Percentiles rank a stretch among this genome's conserved stretches.
Evolutionary conservation across 2,113 vertebrate species (phyloP).

Genomic region (Benitochromis conjunctus): DNA sequence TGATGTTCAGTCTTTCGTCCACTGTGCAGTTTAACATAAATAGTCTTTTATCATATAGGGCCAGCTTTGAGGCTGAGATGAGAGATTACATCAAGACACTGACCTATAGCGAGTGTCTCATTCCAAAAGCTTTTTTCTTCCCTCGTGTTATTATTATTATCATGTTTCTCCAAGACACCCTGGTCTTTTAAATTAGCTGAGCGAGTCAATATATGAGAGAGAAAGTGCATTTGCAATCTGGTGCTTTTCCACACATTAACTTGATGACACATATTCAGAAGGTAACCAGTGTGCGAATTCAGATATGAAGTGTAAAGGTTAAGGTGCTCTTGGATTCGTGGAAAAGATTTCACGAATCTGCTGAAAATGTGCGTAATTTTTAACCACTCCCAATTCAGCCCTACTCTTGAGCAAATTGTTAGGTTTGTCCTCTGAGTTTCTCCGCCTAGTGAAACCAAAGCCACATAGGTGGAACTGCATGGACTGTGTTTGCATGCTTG

Average conservation of each 20-base stretch:
- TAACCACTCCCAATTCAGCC: neutral
- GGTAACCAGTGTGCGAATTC: neutral
- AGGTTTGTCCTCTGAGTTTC: constrained; percentile 26
- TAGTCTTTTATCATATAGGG: neutral
- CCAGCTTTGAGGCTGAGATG: neutral
- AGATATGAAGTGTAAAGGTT: neutral
- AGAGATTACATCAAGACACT: neutral
- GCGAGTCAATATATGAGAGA: neutral
- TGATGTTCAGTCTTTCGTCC: neutral
- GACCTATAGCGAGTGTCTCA: neutral
- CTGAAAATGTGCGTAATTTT: neutral
- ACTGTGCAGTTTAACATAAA: neutral
- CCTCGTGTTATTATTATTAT: neutral
- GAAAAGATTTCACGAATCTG: neutral
- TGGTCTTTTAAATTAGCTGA: neutral
- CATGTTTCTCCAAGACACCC: neutral
- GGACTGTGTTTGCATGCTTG: constrained; percentile 42
- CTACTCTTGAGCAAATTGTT: constrained; percentile 43
- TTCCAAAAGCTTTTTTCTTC: neutral
- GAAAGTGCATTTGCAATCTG: neutral
- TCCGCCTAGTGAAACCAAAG: neutral
- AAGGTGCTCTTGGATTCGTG: neutral
- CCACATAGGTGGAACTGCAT: constrained; percentile 13
- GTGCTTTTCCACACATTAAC: neutral
- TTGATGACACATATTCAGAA: neutral